These are phyloP conservation scores for Parnassius orleans DNA, from an alignment of 2,888 invertebrate species.

Conservation along the genomic window DNA sequence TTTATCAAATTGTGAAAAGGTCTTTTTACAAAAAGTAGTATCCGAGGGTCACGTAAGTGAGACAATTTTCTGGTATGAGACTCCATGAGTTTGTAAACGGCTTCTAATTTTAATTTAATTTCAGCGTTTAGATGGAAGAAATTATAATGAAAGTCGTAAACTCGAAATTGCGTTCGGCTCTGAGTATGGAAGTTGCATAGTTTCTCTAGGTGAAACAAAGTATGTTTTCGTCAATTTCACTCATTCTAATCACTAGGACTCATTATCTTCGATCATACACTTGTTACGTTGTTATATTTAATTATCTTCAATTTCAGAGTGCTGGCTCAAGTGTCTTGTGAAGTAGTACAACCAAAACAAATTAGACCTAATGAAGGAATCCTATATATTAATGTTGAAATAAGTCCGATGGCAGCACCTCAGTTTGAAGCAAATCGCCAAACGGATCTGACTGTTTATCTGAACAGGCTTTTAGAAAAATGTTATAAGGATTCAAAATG, in stretches of 20 bases:
- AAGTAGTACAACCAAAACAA: slow-evolving; percentile 91
- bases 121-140: slow-evolving; percentile 90
- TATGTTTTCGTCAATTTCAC: slow-evolving; percentile 47
- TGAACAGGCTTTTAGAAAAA: slow-evolving; percentile 91
- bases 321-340: slow-evolving; percentile 93
- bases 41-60: slow-evolving; percentile 82
- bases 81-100: slow-evolving; percentile 4
- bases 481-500: slow-evolving; percentile 95
- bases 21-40: slow-evolving; percentile 84
- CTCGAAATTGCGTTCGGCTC: slow-evolving; percentile 88
- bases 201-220: slow-evolving; percentile 90
- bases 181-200: slow-evolving; percentile 91
- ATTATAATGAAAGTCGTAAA: slow-evolving; percentile 86
- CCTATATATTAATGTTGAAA: slow-evolving; percentile 91
- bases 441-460: slow-evolving; percentile 85
- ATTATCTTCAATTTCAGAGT: slow-evolving; percentile 79
- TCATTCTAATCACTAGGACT: too few relatives aligned
- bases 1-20: slow-evolving; percentile 86
- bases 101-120: slow-evolving; percentile 38
- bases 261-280: too few relatives aligned
- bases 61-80: slow-evolving; percentile 2
- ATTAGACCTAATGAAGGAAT: slow-evolving; percentile 94
- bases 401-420: slow-evolving; percentile 92
- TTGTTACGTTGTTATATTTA: not conserved
- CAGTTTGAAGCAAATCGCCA: slow-evolving; percentile 90